Evolutionary conservation across 2,888 invertebrate genomes (phyloP).

Genomic region (Lycaena phlaeas): DNA sequence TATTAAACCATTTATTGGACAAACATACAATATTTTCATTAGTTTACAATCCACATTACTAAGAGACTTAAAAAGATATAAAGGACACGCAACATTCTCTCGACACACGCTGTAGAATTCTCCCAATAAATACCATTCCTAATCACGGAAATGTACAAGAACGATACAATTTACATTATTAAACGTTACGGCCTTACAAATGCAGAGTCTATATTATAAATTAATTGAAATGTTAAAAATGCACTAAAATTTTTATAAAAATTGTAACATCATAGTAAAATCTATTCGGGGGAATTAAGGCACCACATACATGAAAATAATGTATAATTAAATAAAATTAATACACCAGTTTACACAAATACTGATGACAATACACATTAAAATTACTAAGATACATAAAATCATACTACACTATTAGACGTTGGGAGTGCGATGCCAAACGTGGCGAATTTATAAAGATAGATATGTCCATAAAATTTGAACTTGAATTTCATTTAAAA

Average conservation of each 20-base stretch:
- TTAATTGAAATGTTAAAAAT: constrained; percentile 12
- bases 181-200: constrained; percentile 26
- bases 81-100: constrained; percentile 60
- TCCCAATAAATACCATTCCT: constrained; percentile 28
- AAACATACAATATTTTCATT: constrained; percentile 72
- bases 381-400: constrained; percentile 13
- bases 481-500: not conserved
- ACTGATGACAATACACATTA: constrained; percentile 8
- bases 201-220: constrained; percentile 23
- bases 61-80: constrained; percentile 62
- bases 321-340: constrained; percentile 42
- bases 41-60: constrained; percentile 66
- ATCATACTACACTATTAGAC: not conserved
- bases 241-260: constrained; percentile 12
- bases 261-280: constrained; percentile 17
- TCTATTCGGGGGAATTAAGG: constrained; percentile 43
- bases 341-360: constrained; percentile 30
- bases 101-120: constrained; percentile 33
- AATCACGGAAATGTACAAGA: constrained; percentile 41
- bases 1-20: constrained; percentile 73
- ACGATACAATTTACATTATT: constrained; percentile 21
- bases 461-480: constrained; percentile 2
- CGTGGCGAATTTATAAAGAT: not conserved
- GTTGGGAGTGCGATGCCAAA: constrained; percentile 3
- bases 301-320: constrained; percentile 59